Evolutionary conservation across 2,797 vertebrate genomes (phyloP).

Genomic region (Setipinna tenuifilis): DNA sequence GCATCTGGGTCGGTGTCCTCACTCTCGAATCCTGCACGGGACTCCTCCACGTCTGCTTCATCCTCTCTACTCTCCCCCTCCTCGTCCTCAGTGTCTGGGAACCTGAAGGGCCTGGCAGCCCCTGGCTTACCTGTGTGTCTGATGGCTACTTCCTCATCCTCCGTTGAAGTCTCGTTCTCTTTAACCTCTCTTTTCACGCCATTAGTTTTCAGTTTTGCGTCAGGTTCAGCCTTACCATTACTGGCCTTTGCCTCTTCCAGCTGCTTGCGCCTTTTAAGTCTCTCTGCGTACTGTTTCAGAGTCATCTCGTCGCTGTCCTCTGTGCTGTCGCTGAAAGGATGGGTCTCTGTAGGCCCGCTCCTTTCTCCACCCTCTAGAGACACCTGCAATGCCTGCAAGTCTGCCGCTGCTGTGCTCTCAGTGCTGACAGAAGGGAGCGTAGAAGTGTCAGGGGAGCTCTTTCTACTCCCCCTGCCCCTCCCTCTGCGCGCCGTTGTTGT

Average conservation of each 20-base stretch:
- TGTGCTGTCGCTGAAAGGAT: slow-evolving; percentile 57
- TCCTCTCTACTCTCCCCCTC: slow-evolving; percentile 55
- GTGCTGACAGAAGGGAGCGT: slow-evolving; percentile 74
- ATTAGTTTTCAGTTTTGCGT: not conserved
- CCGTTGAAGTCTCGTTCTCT: slow-evolving; percentile 46
- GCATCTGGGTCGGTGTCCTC: slow-evolving; percentile 80
- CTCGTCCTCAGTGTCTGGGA: slow-evolving; percentile 66
- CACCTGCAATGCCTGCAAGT: not conserved
- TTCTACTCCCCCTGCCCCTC: slow-evolving; percentile 68
- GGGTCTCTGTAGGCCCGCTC: slow-evolving; percentile 53
- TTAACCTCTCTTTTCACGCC: not conserved
- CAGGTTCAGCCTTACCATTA: not conserved
- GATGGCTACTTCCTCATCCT: slow-evolving; percentile 37
- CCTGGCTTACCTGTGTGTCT: not conserved
- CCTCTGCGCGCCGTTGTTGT: slow-evolving; percentile 63
- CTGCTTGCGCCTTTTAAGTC: slow-evolving; percentile 63
- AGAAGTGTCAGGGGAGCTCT: slow-evolving; percentile 80
- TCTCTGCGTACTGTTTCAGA: slow-evolving; percentile 75
- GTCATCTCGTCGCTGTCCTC: slow-evolving; percentile 87
- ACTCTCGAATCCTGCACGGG: slow-evolving; percentile 68
- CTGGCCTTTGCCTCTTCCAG: slow-evolving; percentile 63
- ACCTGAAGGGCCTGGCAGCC: slow-evolving; percentile 48
- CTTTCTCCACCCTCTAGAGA: slow-evolving; percentile 54
- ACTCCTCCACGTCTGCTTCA: slow-evolving; percentile 23
- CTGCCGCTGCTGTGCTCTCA: slow-evolving; percentile 68